These are phyloP conservation scores for Temnothorax unifasciatus DNA, from an alignment of 2,888 invertebrate species.

Conservation along the genomic window DNA sequence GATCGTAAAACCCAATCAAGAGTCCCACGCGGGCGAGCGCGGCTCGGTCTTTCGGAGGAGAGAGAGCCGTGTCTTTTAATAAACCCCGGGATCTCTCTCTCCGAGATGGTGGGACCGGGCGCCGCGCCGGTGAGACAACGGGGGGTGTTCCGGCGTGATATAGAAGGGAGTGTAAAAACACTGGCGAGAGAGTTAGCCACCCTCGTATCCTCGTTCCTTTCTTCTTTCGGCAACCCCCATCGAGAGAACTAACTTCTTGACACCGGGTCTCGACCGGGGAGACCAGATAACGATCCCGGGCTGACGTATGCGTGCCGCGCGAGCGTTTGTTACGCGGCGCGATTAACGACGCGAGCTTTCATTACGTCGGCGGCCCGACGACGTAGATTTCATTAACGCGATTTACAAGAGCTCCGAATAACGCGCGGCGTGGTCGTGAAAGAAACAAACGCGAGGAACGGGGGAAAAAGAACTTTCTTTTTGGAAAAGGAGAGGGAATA, in stretches of 20 bases:
- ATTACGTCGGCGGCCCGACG: slow-evolving; percentile 57
- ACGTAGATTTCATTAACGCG: slow-evolving; percentile 81
- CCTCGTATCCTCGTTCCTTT: slow-evolving; percentile 13
- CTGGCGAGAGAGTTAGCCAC: slow-evolving; percentile 51
- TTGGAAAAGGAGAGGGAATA: background rate
- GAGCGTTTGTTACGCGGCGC: slow-evolving; percentile 81
- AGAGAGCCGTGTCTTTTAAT: slow-evolving; percentile 74
- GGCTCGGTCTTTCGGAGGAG: slow-evolving; percentile 66
- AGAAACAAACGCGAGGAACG: background rate
- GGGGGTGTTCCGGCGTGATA: slow-evolving; percentile 70
- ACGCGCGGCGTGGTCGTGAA: background rate
- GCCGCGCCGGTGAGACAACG: slow-evolving; percentile 71
- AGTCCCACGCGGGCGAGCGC: slow-evolving; percentile 65
- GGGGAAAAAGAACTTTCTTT: background rate
- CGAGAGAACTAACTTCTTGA: slow-evolving; percentile 78
- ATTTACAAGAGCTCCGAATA: slow-evolving; percentile 76
- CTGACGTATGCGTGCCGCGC: slow-evolving; percentile 81
- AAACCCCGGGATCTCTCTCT: slow-evolving; percentile 67
- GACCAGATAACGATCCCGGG: slow-evolving; percentile 82
- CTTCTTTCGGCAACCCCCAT: slow-evolving; percentile 60
- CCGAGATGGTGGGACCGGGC: slow-evolving; percentile 68
- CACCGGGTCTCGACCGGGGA: slow-evolving; percentile 78
- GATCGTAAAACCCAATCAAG: slow-evolving; percentile 76
- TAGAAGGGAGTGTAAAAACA: slow-evolving; percentile 50
- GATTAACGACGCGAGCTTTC: slow-evolving; percentile 69